Conservation (phyloP, 2,888 invertebrate genomes). For the Calephelis perditalis region DNA sequence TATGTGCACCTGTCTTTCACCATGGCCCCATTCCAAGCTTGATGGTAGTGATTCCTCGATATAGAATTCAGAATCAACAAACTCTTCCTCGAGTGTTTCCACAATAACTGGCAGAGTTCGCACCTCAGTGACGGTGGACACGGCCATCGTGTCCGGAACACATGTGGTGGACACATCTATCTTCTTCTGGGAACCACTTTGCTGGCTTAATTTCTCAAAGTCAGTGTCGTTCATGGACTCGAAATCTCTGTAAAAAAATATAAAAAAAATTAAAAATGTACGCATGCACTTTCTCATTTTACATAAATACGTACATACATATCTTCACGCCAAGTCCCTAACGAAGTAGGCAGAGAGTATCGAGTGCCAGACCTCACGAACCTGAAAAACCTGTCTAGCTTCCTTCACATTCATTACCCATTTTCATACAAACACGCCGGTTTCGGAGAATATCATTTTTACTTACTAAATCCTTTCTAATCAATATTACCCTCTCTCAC, state of each 20-base stretch:
- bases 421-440: too few species aligned
- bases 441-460: too few species aligned
- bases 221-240: constrained; percentile 91
- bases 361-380: too few species aligned
- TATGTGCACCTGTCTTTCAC: constrained; percentile 64
- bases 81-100: constrained; percentile 72
- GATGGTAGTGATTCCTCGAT: constrained; percentile 93
- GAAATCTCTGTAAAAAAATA: constrained; percentile 77
- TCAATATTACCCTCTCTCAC: too few species aligned
- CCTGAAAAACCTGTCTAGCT: too few species aligned
- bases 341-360: too few species aligned
- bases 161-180: constrained; percentile 60
- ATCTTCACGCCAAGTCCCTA: too few species aligned
- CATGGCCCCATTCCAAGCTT: constrained; percentile 85
- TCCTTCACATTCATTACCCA: too few species aligned
- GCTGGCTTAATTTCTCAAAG: constrained; percentile 86
- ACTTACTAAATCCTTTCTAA: too few species aligned
- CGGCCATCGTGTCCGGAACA: constrained; percentile 70
- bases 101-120: constrained; percentile 49
- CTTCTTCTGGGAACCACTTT: constrained; percentile 69
- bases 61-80: constrained; percentile 90
- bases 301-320: too few species aligned
- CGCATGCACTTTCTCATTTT: too few species aligned
- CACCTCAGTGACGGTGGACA: constrained; percentile 80
- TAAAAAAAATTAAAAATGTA: not conserved